phyloP scores from a whole-genome alignment of 2,113 vertebrate genomes.

The Dicaeum eximium region DNA sequence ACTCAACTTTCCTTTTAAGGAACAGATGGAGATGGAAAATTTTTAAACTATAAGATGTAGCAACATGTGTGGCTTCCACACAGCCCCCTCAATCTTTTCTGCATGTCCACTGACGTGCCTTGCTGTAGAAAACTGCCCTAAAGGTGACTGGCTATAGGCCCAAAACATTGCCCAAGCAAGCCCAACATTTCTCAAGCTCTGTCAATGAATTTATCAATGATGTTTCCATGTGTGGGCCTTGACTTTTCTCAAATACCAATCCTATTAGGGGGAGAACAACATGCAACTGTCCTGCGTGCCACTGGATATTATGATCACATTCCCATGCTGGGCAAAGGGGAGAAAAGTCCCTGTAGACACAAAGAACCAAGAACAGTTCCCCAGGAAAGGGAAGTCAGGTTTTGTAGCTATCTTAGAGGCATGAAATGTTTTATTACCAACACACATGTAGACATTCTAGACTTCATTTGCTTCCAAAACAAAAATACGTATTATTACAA shows the following conservation, averaged over 20 bases:
- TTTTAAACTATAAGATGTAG: neutral
- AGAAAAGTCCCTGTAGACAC: neutral
- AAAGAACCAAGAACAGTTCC: neutral
- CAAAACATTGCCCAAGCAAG: neutral
- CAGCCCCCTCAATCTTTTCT: neutral
- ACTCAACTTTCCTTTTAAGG: conserved; percentile 14
- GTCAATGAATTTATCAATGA: neutral
- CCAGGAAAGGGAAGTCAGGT: neutral
- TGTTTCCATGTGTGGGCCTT: neutral
- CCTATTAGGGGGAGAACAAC: neutral
- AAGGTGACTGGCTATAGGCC: neutral
- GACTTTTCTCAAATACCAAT: neutral
- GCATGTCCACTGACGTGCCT: neutral
- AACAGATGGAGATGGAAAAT: neutral
- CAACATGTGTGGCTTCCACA: neutral
- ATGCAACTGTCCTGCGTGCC: neutral
- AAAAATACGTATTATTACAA: neutral
- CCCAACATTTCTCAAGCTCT: neutral
- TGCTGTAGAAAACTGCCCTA: neutral
- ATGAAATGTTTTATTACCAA: neutral
- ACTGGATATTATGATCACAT: neutral
- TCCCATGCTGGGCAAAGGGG: neutral
- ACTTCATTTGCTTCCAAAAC: neutral
- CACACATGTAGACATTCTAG: neutral
- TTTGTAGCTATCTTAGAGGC: neutral